Evolutionary conservation across 1,140 invertebrate genomes (phyloP).

Genomic region (Heliconius hewitsoni): DNA sequence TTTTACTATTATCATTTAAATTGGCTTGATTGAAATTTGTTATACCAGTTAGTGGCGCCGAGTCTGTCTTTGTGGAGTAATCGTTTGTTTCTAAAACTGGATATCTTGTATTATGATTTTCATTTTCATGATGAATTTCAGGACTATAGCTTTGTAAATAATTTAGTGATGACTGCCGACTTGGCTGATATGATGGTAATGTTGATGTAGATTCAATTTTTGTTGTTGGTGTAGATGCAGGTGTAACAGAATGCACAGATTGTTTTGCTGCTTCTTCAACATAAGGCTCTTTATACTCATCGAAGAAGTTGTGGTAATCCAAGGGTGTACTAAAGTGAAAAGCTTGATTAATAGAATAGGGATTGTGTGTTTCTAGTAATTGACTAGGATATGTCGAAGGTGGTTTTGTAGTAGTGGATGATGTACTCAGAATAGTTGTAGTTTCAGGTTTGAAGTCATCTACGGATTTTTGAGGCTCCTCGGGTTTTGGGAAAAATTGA

Average conservation of each 20-base stretch:
- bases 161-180: conserved; percentile 52
- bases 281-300: conserved; percentile 66
- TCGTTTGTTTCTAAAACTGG: conserved; percentile 56
- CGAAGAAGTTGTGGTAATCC: conserved; percentile 71
- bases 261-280: conserved; percentile 45
- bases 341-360: conserved; percentile 77
- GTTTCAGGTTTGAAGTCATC: conserved; percentile 43
- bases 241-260: conserved; percentile 33
- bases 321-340: conserved; percentile 75
- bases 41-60: conserved; percentile 29
- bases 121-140: conserved; percentile 67
- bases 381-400: conserved; percentile 63
- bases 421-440: conserved; percentile 51
- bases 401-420: conserved; percentile 53
- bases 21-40: conserved; percentile 26
- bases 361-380: conserved; percentile 74
- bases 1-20: conserved; percentile 33
- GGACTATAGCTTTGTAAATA: conserved; percentile 64
- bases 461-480: conserved; percentile 38
- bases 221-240: conserved; percentile 34
- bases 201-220: conserved; percentile 39
- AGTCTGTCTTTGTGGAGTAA: conserved; percentile 51
- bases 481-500: conserved; percentile 54
- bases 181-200: conserved; percentile 34
- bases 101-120: conserved; percentile 53